Evolutionary conservation across 2,113 vertebrate species (phyloP).

Genomic region (Axis porcinus): DNA sequence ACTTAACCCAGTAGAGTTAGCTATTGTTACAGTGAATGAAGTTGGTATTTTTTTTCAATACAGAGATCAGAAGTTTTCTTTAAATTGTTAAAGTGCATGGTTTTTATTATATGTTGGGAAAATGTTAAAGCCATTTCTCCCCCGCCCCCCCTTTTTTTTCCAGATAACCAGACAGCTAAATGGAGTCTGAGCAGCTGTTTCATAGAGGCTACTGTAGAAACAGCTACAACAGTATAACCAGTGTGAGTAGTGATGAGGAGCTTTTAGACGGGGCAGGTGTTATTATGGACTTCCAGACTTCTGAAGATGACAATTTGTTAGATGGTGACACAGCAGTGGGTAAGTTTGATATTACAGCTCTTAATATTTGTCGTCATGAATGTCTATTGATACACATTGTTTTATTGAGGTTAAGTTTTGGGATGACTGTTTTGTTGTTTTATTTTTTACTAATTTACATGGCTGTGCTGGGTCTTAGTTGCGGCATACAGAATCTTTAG

Average conservation of each 20-base stretch:
- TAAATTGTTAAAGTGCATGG: neutral
- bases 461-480: neutral
- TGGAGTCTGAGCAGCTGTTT: constrained; percentile 99
- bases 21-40: neutral
- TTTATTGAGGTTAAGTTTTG: neutral
- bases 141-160: neutral
- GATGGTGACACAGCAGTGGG: constrained; percentile 95
- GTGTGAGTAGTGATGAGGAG: constrained; percentile 98
- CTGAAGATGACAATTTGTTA: constrained; percentile 98
- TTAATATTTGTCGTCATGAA: neutral
- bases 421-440: neutral
- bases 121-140: constrained; percentile 27
- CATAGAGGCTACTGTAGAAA: constrained; percentile 96
- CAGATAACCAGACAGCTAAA: constrained; percentile 92
- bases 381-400: neutral
- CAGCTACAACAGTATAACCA: constrained; percentile 99
- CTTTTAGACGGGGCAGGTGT: constrained; percentile 96
- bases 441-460: neutral
- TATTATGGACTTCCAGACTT: constrained; percentile 98
- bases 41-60: neutral
- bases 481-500: neutral
- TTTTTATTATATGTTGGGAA: constrained; percentile 35
- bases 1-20: neutral
- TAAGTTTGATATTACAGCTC: constrained; percentile 75
- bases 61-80: neutral